Evolutionary conservation across 2,888 invertebrate species (phyloP).

Genomic region (Acronicta alni): DNA sequence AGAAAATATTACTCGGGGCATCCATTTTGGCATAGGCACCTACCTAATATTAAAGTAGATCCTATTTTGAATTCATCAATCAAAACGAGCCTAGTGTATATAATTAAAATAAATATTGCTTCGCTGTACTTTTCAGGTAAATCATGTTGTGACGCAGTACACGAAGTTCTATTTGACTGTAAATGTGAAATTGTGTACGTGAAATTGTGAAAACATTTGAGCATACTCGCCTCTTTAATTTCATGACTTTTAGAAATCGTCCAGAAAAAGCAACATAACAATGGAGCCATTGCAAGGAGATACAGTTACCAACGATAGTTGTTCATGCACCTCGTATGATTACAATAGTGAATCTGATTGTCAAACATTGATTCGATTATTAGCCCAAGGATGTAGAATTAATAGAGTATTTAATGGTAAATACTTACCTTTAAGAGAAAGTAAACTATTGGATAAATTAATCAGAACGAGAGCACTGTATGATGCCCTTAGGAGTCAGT

Average conservation of each 20-base stretch:
- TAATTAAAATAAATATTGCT: background rate
- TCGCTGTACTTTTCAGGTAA: conserved; percentile 49
- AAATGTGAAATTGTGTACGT: conserved; percentile 45
- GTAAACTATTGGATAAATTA: conserved; percentile 69
- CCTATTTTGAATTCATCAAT: too few species aligned
- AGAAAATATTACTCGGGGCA: too few species aligned
- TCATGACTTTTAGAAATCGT: conserved; percentile 7
- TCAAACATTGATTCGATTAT: conserved; percentile 58
- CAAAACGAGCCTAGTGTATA: background rate
- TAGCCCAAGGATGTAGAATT: conserved; percentile 63
- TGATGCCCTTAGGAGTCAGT: conserved; percentile 68
- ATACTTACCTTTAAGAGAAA: conserved; percentile 68
- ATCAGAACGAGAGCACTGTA: conserved; percentile 73
- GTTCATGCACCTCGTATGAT: conserved; percentile 68
- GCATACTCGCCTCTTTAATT: conserved; percentile 36
- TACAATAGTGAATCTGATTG: conserved; percentile 65
- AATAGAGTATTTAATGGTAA: conserved; percentile 68
- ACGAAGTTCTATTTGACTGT: conserved; percentile 29
- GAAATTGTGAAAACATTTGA: conserved; percentile 32
- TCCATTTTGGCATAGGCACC: too few species aligned
- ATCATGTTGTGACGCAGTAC: conserved; percentile 45
- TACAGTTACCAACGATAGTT: conserved; percentile 55
- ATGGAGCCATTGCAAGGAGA: conserved; percentile 61
- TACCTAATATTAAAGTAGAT: too few species aligned
- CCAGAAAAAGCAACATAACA: conserved; percentile 57